Base-by-base conservation (phyloP, 2,113 vertebrate species). In the Cyanoliseus patagonus region DNA sequence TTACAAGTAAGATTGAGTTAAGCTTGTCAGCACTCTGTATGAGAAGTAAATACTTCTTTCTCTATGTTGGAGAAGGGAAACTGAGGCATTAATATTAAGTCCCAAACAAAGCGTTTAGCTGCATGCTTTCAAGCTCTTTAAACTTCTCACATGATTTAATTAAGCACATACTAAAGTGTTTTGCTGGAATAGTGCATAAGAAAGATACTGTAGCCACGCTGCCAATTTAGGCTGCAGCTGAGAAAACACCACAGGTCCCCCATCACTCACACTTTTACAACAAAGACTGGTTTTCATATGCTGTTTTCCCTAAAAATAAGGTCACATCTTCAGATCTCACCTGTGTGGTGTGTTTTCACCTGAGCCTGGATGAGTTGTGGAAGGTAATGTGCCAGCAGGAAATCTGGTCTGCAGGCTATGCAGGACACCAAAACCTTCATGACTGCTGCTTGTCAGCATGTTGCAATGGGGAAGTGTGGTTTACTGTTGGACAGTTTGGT, bases 1-100 rank as follows among this genome's bases (percentile, higher is more conserved):
- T 97, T 90, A 91, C 82, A 96, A 88, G 72, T 46, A 86, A 88
- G 53, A 94, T 67, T 92, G 85, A 91, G 93, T 95, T 95, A 94
- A 96, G 49, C 75, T 77, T 91, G 87, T 95, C 94, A 86, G 75
- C 75, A 88, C 68, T 77, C 41, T 73, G 66, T 55, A 42, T 47
- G 75, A 59, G 49, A 93, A 92, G 63, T 53, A 94, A 96, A 90
- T 96, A 73, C 82, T 94, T 91, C 57, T 86, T 77, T 86, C 64
- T 72, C 35, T 72, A 3, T 39, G n/a, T 27, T 77, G 28, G n/a
- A 83, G 63, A 88, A 83, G 90, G 85, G 92, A 96, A 97, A 95
- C 94, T 93, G 94, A 96, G 93, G 95, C 92, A 95, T 78, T 87
- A 82, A 73, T 69, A 86, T 69, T 73, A 88, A 92, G 83, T 44